Evolutionary conservation across 2,888 invertebrate species (phyloP).

Genomic region (Eucera pruinosa): DNA sequence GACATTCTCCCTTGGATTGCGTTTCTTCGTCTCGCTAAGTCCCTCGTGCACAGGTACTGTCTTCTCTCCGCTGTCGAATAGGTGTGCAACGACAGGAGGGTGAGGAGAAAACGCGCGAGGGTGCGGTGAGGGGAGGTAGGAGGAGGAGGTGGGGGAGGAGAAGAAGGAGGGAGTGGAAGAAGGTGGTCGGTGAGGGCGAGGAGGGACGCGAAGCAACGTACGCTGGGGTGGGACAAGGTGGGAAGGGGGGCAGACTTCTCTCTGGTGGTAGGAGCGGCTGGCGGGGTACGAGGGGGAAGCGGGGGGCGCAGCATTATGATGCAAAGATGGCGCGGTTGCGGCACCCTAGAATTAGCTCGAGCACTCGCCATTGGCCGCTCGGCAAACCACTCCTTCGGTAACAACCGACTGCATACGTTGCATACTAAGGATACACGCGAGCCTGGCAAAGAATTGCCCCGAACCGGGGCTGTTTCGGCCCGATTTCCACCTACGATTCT

Average conservation of each 20-base stretch:
- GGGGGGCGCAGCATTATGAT: conserved; percentile 83
- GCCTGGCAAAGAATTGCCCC: conserved; percentile 77
- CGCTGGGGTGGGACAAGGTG: conserved; percentile 58
- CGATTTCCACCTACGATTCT: conserved; percentile 64
- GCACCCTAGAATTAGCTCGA: conserved; percentile 84
- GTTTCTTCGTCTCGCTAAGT: conserved; percentile 72
- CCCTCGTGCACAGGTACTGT: conserved; percentile 78
- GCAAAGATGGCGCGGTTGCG: conserved; percentile 84
- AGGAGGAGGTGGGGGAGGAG: conserved; percentile 44
- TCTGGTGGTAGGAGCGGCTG: conserved; percentile 66
- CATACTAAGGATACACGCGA: conserved; percentile 84
- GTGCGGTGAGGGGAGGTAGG: conserved; percentile 45
- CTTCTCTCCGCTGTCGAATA: conserved; percentile 38
- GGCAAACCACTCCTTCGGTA: conserved; percentile 84
- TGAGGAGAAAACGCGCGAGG: conserved; percentile 43
- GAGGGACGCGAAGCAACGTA: conserved; percentile 52
- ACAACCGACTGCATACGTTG: conserved; percentile 84
- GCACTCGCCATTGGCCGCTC: conserved; percentile 84
- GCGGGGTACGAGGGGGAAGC: conserved; percentile 69
- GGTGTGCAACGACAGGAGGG: conserved; percentile 49
- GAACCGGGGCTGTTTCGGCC: conserved; percentile 41
- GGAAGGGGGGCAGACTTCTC: conserved; percentile 65
- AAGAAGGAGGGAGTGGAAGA: conserved; percentile 46
- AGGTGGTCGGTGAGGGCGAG: conserved; percentile 49
- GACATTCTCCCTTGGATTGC: conserved; percentile 16